A percentile compares a stretch with the other conserved stretches of the same genome.
These are phyloP conservation scores for Nycticorax nycticorax DNA, from an alignment of 2,113 vertebrate genomes.

Conservation along the genomic window DNA sequence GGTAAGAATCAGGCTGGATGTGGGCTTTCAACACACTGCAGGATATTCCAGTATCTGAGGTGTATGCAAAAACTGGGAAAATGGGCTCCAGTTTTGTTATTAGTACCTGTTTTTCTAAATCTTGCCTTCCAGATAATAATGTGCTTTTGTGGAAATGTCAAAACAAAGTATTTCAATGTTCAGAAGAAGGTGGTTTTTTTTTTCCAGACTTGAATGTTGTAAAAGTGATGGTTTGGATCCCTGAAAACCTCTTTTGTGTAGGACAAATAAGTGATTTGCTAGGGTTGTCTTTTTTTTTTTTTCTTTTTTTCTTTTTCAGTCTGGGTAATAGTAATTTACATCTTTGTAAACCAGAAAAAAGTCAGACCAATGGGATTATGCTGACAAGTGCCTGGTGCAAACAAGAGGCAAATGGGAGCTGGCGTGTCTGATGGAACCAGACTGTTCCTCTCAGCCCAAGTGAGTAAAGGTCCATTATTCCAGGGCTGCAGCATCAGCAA, in stretches of 20 bases:
- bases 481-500: constrained; percentile 16
- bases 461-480: constrained; percentile 17
- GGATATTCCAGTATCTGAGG: background rate
- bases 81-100: background rate
- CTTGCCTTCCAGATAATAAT: background rate
- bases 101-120: background rate
- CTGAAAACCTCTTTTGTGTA: background rate
- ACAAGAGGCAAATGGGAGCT: background rate
- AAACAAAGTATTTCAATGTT: background rate
- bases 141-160: background rate
- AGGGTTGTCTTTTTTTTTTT: background rate
- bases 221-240: background rate
- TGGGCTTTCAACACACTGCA: background rate
- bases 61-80: background rate
- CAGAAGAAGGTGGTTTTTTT: background rate
- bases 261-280: background rate
- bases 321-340: background rate
- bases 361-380: background rate
- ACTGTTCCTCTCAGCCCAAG: background rate
- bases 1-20: background rate
- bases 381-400: background rate
- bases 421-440: background rate
- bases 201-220: background rate
- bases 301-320: accelerated
- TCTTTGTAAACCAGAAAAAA: background rate